Evolutionary conservation across 2,888 invertebrate species (phyloP).

Genomic region (Amphipyra tragopoginis): DNA sequence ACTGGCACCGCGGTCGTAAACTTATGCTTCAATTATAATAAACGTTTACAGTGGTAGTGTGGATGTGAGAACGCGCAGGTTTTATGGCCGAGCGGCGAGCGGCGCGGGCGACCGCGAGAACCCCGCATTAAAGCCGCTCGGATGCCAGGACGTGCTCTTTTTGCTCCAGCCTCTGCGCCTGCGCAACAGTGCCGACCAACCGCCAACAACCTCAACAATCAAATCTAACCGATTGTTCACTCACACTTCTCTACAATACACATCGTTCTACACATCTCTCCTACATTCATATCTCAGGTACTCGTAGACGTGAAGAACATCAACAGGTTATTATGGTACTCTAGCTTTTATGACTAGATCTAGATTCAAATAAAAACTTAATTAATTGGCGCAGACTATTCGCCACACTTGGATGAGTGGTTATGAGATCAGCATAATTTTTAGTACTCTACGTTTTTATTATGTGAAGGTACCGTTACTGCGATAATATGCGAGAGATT

Average conservation of each 20-base stretch:
- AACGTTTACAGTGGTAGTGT: slow-evolving; percentile 81
- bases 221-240: slow-evolving; percentile 48
- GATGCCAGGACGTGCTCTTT: slow-evolving; percentile 78
- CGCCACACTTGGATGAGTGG: slow-evolving; percentile 67
- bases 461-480: slow-evolving; percentile 67
- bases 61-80: slow-evolving; percentile 82
- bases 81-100: slow-evolving; percentile 73
- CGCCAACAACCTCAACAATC: slow-evolving; percentile 47
- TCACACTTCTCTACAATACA: slow-evolving; percentile 14
- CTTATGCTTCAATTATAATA: slow-evolving; percentile 87
- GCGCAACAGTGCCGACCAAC: slow-evolving; percentile 33
- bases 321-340: slow-evolving; percentile 14
- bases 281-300: slow-evolving; percentile 18
- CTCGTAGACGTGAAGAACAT: slow-evolving; percentile 24
- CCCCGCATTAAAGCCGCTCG: slow-evolving; percentile 70
- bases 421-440: slow-evolving; percentile 67
- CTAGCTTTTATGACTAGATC: slow-evolving; percentile 21
- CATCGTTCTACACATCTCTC: slow-evolving; percentile 10
- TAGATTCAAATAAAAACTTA: slow-evolving; percentile 60
- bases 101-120: slow-evolving; percentile 69
- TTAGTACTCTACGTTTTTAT: slow-evolving; percentile 61
- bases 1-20: slow-evolving; percentile 81
- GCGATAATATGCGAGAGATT: slow-evolving; percentile 42
- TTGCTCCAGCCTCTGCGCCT: slow-evolving; percentile 64
- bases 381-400: slow-evolving; percentile 55